Percentiles rank a stretch among this genome's conserved stretches.
These are phyloP conservation scores for Chloroceryle aenea DNA, from an alignment of 2,113 vertebrate species.

Conservation along the genomic window DNA sequence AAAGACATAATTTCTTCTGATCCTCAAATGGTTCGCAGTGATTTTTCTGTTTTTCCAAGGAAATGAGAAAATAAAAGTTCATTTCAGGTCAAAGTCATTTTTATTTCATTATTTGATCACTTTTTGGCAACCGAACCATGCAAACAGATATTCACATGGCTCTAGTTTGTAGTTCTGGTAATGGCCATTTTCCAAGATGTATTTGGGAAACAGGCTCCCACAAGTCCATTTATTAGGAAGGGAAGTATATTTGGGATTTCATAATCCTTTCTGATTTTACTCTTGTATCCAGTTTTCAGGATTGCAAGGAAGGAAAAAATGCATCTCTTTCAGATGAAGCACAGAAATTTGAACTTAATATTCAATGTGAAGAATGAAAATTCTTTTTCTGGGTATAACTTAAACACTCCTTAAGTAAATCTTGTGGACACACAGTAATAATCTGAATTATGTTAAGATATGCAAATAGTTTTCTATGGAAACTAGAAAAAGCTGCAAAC, in stretches of 20 bases:
- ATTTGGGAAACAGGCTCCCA: conserved; percentile 1
- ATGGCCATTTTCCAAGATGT: neutral
- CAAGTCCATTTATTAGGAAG: neutral
- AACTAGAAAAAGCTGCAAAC: conserved; percentile 43
- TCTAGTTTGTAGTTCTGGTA: neutral
- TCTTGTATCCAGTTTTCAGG: neutral
- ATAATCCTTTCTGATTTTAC: neutral
- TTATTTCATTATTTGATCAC: conserved; percentile 8
- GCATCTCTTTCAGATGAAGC: neutral
- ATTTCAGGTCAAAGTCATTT: neutral
- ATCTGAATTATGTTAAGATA: conserved; percentile 44
- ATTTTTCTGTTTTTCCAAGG: neutral
- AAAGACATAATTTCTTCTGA: neutral
- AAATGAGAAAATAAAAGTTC: conserved; percentile 16
- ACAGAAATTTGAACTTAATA: neutral
- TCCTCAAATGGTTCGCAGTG: neutral
- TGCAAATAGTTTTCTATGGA: conserved; percentile 56
- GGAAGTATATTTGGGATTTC: neutral
- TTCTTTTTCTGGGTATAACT: neutral
- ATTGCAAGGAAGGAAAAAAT: neutral
- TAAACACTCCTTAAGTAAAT: neutral
- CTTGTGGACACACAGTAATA: neutral
- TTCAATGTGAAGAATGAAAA: neutral
- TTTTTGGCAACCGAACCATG: neutral
- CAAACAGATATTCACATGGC: conserved; percentile 23